Evolutionary conservation across 2,113 vertebrate species (phyloP).

Genomic region (Nycticebus coucang): DNA sequence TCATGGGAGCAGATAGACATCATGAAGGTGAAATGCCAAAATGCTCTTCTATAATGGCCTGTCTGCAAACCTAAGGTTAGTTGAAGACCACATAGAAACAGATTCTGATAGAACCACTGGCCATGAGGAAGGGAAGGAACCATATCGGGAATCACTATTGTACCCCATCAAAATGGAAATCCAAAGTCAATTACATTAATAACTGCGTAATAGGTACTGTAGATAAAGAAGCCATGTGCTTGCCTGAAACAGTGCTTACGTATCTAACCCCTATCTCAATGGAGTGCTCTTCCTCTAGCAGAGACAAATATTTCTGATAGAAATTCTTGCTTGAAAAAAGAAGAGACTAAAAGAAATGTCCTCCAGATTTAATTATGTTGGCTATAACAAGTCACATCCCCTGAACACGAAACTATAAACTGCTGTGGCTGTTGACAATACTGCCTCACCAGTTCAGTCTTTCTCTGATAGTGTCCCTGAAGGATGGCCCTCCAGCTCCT

Average conservation of each 20-base stretch:
- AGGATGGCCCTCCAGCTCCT: background rate
- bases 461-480: background rate
- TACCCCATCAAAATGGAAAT: background rate
- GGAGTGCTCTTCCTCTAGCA: background rate
- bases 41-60: background rate
- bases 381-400: background rate
- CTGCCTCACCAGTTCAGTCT: background rate
- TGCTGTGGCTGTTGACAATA: rapidly evolving
- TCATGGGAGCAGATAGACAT: background rate
- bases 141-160: background rate
- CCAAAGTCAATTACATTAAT: background rate
- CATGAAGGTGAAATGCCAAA: background rate
- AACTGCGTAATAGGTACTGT: rapidly evolving
- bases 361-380: background rate
- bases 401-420: too few species aligned
- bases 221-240: background rate
- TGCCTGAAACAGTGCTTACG: background rate
- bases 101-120: background rate
- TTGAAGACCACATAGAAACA: background rate
- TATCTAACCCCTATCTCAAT: background rate
- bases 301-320: background rate
- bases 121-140: background rate
- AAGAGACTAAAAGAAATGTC: background rate
- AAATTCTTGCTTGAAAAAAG: background rate
- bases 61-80: background rate